Percentiles rank a stretch among this genome's conserved stretches.
Evolutionary conservation across 2,113 vertebrate species (phyloP).

Genomic region (Isichthys henryi): DNA sequence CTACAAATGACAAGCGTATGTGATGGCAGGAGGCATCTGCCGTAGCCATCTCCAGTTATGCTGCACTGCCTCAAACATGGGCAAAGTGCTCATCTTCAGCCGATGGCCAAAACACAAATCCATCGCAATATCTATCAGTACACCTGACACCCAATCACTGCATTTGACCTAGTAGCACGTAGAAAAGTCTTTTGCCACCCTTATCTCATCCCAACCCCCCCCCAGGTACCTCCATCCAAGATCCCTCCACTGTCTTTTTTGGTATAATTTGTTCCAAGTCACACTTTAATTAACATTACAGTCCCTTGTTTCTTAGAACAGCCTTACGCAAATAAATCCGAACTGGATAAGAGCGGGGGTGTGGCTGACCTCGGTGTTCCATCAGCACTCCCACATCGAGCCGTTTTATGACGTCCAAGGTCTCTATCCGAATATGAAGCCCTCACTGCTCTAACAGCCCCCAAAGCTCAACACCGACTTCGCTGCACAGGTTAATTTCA

Average conservation of each 20-base stretch:
- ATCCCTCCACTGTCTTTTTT: background rate
- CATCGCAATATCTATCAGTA: background rate
- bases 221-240: background rate
- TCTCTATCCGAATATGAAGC: background rate
- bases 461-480: background rate
- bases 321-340: background rate
- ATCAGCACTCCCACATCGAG: background rate
- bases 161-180: background rate
- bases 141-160: background rate
- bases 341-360: background rate
- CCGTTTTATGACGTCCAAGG: background rate
- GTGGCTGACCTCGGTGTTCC: background rate
- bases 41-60: background rate
- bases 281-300: background rate
- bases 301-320: background rate
- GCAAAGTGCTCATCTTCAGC: background rate
- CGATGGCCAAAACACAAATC: background rate
- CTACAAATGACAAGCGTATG: no score
- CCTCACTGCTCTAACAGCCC: background rate
- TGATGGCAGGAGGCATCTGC: background rate
- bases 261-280: background rate
- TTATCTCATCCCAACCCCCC: background rate
- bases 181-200: background rate
- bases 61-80: background rate
- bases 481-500: no score